Conservation (phyloP, 2,888 invertebrate species). For the Resseliella maxima region DNA sequence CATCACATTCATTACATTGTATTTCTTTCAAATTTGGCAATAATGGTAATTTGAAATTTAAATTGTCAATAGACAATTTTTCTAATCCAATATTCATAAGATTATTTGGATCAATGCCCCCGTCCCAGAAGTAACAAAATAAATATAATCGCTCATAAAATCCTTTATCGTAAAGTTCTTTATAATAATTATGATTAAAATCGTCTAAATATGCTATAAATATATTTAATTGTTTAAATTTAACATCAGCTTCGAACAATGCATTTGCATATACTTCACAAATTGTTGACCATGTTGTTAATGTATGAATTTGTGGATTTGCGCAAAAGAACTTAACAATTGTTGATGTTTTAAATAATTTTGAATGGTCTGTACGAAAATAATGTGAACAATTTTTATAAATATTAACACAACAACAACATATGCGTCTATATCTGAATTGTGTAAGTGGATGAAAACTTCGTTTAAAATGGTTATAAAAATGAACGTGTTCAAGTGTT, state of each 20-base stretch:
- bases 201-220: too few species aligned
- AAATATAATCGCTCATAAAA: neutral
- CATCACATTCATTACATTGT: too few species aligned
- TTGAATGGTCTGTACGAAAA: neutral
- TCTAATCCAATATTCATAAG: neutral
- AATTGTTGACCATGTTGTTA: neutral
- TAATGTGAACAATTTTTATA: neutral
- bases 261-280: slow-evolving; percentile 16
- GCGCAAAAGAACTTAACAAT: slow-evolving; percentile 1
- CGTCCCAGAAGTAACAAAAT: neutral
- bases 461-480: neutral
- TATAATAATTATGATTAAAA: neutral
- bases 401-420: neutral
- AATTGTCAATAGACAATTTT: neutral
- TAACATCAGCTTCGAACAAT: neutral
- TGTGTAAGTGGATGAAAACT: neutral
- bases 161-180: neutral
- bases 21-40: neutral
- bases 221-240: neutral
- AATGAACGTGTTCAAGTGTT: slow-evolving; percentile 22
- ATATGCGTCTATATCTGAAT: neutral
- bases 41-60: neutral
- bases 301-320: slow-evolving; percentile 27
- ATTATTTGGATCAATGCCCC: neutral
- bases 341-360: neutral